phyloP scores from a whole-genome alignment of 2,797 vertebrate species.

The Anolis apletophallus region DNA sequence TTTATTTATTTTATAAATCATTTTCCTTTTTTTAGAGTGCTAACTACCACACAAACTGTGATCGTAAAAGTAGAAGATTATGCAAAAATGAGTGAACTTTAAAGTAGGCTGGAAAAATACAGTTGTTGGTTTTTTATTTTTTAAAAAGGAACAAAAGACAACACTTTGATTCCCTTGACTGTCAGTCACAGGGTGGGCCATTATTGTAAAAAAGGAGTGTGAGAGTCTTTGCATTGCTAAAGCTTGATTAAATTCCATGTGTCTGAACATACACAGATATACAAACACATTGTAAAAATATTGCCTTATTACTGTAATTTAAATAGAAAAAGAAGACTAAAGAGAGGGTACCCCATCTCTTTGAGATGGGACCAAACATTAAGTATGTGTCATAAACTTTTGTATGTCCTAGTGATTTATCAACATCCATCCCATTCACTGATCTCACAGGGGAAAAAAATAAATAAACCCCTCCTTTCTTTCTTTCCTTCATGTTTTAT shows the following conservation, averaged over 20 bases:
- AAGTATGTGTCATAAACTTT: too few relatives aligned
- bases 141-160: not conserved
- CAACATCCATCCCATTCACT: too few relatives aligned
- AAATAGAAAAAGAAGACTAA: not conserved
- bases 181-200: too few relatives aligned
- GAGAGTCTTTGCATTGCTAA: too few relatives aligned
- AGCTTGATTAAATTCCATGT: not conserved
- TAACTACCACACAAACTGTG: slow-evolving; percentile 25
- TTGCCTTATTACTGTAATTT: not conserved
- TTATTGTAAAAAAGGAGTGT: too few relatives aligned
- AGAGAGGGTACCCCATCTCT: not conserved
- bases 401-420: too few relatives aligned
- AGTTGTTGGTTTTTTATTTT: too few relatives aligned
- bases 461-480: not conserved
- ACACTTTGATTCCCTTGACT: too few relatives aligned
- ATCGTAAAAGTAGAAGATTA: slow-evolving; percentile 16
- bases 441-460: too few relatives aligned
- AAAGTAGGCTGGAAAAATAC: not conserved
- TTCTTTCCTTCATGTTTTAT: not conserved
- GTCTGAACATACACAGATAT: not conserved
- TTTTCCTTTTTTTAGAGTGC: not conserved
- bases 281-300: not conserved
- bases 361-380: too few relatives aligned
- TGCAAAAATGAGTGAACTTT: not conserved
- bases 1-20: slow-evolving; percentile 1